Base-by-base conservation (phyloP, 1,140 invertebrate species). In the Drosophila orosa region DNA sequence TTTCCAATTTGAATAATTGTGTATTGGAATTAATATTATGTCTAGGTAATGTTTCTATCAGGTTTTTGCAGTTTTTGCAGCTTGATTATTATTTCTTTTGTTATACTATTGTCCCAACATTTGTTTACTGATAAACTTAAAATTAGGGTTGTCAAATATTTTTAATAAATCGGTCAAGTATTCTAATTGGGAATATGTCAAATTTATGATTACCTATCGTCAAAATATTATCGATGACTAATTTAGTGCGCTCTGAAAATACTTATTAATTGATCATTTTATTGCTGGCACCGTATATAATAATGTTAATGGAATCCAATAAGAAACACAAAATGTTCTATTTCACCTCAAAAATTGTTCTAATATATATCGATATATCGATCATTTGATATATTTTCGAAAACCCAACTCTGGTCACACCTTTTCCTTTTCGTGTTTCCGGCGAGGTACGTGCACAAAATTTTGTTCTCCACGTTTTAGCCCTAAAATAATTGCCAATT, bases 381-480 rank as follows among this genome's bases (percentile, higher is more conserved):
- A 35, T n/a, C n/a, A 5, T 10, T 54, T 54, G 19, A 54, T 24
- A 54, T 54, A 54, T 54, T 54, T 35, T 22, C 8, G 7, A n/a
- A 54, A 54, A 22, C 15, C 19, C 19, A 5, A 54, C 29, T n/a
- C 13, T 35, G 50, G 50, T 54, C 50, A 54, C 50, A 54, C 50
- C 37, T 74, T 87, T 79, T 78, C 62, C 60, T 63, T 63, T 63
- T 59, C 50, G 50, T 54, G 60, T 63, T 63, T 63, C 60, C 60
- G 60, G 60, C 56, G 55, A 63, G 55, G 60, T 62, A 59, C 27
- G 60, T 40, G 25, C 25, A 61, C 35, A 63, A 37, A 63, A 24
- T 60, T 60, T 60, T 10, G 12, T 60, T 63, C 54, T 60, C 60
- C 60, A 60, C 35, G 15, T 63, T 60, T 40, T 40, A 13, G 13